A percentile compares a stretch with the other conserved stretches of the same genome.
phyloP scores from a whole-genome alignment of 2,113 vertebrate genomes.

The Tauraco erythrolophus region DNA sequence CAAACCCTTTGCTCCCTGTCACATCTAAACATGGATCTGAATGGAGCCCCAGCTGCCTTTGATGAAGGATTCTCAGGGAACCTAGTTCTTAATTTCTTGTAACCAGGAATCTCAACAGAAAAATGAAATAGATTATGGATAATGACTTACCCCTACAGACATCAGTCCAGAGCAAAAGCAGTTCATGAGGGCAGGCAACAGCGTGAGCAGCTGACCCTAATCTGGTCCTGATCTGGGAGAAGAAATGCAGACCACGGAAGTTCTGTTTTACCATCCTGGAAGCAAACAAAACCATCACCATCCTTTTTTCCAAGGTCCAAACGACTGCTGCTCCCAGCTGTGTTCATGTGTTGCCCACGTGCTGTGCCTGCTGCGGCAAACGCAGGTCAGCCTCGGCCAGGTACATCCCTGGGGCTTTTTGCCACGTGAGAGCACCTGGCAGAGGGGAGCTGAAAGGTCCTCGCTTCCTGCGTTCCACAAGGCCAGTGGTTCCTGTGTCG shows the following conservation, averaged over 20 bases:
- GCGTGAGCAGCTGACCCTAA: background rate
- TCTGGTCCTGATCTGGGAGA: background rate
- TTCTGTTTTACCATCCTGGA: background rate
- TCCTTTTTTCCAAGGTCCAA: background rate
- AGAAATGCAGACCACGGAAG: background rate
- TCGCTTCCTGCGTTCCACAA: background rate
- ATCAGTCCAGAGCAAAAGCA: background rate
- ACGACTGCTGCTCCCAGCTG: background rate
- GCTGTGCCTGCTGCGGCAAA: background rate
- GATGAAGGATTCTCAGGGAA: background rate
- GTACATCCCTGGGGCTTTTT: background rate
- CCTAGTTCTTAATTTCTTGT: background rate
- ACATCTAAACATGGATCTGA: accelerated
- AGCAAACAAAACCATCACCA: background rate
- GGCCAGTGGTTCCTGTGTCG: background rate
- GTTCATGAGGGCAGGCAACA: background rate
- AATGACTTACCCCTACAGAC: background rate
- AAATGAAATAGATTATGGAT: background rate
- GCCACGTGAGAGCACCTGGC: background rate
- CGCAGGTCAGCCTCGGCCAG: background rate
- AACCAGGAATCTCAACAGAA: background rate
- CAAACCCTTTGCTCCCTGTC: background rate
- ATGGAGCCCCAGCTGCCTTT: background rate
- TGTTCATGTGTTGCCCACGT: background rate
- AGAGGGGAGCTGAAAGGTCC: background rate